phyloP scores from a whole-genome alignment of 2,113 vertebrate genomes.

The Bambusicola thoracicus region DNA sequence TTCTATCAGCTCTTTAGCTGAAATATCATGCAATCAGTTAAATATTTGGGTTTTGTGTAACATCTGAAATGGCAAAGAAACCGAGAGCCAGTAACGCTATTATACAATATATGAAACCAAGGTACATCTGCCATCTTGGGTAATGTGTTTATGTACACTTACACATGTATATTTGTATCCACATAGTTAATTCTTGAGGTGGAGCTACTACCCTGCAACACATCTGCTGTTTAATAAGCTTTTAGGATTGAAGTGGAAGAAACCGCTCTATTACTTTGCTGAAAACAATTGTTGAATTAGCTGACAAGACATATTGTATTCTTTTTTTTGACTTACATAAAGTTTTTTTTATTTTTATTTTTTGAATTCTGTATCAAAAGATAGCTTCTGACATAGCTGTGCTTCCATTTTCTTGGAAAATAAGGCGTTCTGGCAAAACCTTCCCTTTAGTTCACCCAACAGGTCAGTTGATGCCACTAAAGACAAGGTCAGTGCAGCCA shows the following conservation, averaged over 20 bases:
- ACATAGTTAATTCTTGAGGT: neutral
- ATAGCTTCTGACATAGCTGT: neutral
- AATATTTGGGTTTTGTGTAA: neutral
- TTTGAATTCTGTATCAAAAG: neutral
- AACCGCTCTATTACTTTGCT: neutral
- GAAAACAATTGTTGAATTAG: neutral
- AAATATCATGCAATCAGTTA: neutral
- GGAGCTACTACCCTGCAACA: too few species aligned
- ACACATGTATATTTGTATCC: neutral
- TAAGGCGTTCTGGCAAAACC: neutral
- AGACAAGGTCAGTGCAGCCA: neutral
- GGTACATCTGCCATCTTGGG: neutral
- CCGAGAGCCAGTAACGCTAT: neutral
- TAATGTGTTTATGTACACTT: neutral
- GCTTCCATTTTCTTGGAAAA: neutral
- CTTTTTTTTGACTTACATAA: neutral
- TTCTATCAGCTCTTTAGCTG: neutral
- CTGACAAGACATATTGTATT: neutral
- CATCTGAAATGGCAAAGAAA: neutral
- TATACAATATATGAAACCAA: neutral
- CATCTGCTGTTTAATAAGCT: neutral
- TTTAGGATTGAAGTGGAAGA: neutral
- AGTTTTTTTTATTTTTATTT: neutral
- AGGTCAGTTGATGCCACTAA: rapidly evolving
- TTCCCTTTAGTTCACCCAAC: neutral